Percentiles rank a stretch among this genome's conserved stretches.
These are phyloP conservation scores for Turnix velox DNA, from an alignment of 2,113 vertebrate species.

Conservation along the genomic window DNA sequence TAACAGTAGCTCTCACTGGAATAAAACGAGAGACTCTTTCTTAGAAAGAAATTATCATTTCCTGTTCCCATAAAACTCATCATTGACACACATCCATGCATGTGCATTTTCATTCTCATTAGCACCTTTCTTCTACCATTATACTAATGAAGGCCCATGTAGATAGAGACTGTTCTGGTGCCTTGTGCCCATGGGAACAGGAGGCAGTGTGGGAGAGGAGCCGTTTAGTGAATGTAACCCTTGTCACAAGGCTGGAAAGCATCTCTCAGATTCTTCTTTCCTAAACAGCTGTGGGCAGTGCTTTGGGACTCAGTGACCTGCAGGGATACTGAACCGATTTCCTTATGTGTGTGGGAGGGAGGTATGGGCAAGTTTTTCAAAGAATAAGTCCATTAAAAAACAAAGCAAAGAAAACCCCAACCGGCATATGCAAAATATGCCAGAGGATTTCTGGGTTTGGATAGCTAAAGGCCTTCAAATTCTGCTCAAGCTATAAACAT, in stretches of 20 bases:
- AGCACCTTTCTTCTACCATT: accelerated
- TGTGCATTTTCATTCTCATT: background rate
- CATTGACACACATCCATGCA: background rate
- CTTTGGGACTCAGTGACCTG: background rate
- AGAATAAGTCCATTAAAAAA: background rate
- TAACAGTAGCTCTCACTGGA: background rate
- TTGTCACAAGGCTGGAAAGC: background rate
- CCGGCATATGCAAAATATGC: background rate
- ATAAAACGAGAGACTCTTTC: background rate
- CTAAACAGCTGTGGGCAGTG: background rate
- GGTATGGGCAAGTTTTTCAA: background rate
- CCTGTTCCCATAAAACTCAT: background rate
- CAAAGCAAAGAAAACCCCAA: background rate
- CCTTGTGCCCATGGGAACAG: background rate
- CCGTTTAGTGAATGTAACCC: background rate
- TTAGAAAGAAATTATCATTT: background rate
- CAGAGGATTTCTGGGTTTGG: background rate
- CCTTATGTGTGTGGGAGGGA: background rate
- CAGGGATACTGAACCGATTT: background rate
- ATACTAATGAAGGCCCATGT: too few species aligned
- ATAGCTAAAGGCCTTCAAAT: background rate
- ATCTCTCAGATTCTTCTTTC: background rate
- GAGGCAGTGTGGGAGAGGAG: background rate
- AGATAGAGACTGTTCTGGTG: background rate
- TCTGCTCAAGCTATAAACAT: conserved; percentile 2